Evolutionary conservation across 2,113 vertebrate species (phyloP).

Genomic region (Planiliza haematocheilus): DNA sequence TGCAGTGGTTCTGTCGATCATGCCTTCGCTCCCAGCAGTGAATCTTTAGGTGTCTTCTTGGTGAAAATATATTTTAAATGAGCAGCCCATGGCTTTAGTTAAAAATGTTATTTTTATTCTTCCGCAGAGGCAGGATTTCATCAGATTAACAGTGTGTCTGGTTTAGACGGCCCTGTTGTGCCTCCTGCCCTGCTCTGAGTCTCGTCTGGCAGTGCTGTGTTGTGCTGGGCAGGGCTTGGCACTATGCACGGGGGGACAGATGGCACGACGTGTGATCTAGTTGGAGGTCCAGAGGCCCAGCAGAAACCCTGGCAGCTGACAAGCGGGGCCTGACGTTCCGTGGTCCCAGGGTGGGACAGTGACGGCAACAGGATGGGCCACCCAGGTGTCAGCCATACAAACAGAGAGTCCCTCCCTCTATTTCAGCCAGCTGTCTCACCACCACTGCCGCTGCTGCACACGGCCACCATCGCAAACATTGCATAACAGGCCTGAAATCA

Average conservation of each 20-base stretch:
- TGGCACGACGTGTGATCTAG: slow-evolving; percentile 74
- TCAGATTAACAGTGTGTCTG: slow-evolving; percentile 45
- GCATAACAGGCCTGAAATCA: slow-evolving; percentile 10
- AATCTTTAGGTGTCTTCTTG: slow-evolving; percentile 24
- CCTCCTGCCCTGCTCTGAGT: slow-evolving; percentile 52
- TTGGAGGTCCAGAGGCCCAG: slow-evolving; percentile 70
- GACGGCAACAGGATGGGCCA: slow-evolving; percentile 51
- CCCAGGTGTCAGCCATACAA: slow-evolving; percentile 59
- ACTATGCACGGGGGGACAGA: slow-evolving; percentile 60
- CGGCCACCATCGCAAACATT: slow-evolving; percentile 19
- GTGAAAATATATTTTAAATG: slow-evolving; percentile 58
- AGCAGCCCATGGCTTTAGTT: slow-evolving; percentile 52
- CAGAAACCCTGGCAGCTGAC: slow-evolving; percentile 70
- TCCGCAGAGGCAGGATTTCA: slow-evolving; percentile 47
- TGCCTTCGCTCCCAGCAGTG: neutral
- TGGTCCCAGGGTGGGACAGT: slow-evolving; percentile 44
- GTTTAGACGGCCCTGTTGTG: slow-evolving; percentile 30
- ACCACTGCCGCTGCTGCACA: slow-evolving; percentile 29
- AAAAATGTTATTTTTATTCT: slow-evolving; percentile 50
- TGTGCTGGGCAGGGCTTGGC: slow-evolving; percentile 65
- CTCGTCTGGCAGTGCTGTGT: slow-evolving; percentile 59
- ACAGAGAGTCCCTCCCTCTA: neutral
- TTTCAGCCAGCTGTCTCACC: slow-evolving; percentile 61
- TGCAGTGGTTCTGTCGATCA: slow-evolving; percentile 14
- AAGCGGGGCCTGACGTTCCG: slow-evolving; percentile 44